phyloP scores from a whole-genome alignment of 2,113 vertebrate species.

The Taurulus bubalis region DNA sequence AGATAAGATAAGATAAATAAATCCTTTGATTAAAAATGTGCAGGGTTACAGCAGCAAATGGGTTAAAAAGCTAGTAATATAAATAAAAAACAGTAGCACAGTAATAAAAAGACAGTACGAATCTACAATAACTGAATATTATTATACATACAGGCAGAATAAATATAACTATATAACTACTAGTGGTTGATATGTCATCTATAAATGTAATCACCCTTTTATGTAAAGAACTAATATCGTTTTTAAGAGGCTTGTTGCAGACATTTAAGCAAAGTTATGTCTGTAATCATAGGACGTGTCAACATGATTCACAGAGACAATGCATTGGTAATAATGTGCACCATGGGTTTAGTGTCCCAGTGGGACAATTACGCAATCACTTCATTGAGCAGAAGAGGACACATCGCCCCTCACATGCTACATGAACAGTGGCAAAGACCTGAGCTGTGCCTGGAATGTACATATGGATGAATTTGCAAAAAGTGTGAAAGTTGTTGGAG shows the following conservation, averaged over 20 bases:
- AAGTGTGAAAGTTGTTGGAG: conserved; percentile 51
- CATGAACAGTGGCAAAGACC: conserved; percentile 30
- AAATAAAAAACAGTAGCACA: too few species aligned
- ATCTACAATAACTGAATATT: too few species aligned
- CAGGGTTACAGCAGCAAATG: too few species aligned
- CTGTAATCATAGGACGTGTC: conserved; percentile 24
- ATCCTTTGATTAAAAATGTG: too few species aligned
- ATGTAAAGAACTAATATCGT: background rate
- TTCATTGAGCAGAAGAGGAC: too few species aligned
- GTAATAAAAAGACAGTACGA: too few species aligned
- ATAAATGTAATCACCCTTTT: conserved; percentile 19
- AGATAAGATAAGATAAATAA: too few species aligned
- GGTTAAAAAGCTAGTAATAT: too few species aligned
- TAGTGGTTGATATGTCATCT: conserved; percentile 18
- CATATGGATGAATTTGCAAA: conserved; percentile 38
- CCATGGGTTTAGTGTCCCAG: conserved; percentile 5
- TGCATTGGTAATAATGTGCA: background rate
- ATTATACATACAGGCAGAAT: too few species aligned
- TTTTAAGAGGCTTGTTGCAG: conserved; percentile 5
- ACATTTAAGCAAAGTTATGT: conserved; percentile 10
- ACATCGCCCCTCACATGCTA: conserved; percentile 10
- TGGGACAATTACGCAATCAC: background rate
- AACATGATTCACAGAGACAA: conserved; percentile 23
- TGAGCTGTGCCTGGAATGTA: conserved; percentile 37
- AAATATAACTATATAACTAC: too few species aligned